Evolutionary conservation across 2,797 vertebrate genomes (phyloP).

Genomic region (Triplophysa bombifrons): DNA sequence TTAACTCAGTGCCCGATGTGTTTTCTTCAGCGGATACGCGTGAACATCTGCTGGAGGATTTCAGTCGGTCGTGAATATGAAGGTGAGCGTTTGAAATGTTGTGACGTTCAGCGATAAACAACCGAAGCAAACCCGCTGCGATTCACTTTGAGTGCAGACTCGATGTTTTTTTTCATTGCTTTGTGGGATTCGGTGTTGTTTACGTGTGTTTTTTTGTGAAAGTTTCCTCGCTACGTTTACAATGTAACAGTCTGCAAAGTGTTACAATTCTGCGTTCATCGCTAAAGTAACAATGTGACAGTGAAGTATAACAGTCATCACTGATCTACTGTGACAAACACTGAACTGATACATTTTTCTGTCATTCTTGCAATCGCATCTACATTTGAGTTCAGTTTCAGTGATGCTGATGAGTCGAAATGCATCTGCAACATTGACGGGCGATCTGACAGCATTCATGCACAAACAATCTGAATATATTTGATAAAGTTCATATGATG

Average conservation of each 20-base stretch:
- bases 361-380: neutral
- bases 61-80: neutral
- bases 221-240: neutral
- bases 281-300: no score
- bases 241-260: no score
- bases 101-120: neutral
- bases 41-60: neutral
- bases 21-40: no score
- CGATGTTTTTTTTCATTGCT: no score
- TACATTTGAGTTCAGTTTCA: neutral
- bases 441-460: neutral
- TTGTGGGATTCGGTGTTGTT: neutral
- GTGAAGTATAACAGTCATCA: no score
- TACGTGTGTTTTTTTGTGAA: no score
- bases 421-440: neutral
- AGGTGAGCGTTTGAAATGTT: constrained; percentile 16
- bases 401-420: neutral
- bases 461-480: neutral
- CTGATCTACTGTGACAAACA: neutral
- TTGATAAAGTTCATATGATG: neutral
- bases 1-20: neutral
- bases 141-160: no score
- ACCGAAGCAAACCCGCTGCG: no score
- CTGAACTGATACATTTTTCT: no score
- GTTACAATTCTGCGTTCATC: no score